Conservation (phyloP, 2,888 invertebrate genomes). For the Caenorhabditis sp. region DNA sequence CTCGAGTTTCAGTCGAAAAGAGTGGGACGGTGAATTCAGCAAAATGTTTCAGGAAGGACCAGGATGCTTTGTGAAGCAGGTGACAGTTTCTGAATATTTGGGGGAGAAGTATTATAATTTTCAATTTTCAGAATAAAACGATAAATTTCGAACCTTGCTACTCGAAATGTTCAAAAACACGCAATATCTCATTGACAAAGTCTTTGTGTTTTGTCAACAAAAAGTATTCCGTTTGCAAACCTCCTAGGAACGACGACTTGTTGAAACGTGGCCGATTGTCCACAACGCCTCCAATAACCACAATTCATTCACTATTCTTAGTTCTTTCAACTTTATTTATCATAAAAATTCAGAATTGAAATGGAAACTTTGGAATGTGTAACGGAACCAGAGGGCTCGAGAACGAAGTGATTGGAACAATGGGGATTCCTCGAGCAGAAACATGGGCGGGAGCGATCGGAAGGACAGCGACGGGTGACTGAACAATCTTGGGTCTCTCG, state of each 20-base stretch:
- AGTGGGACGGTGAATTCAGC: slow-evolving; percentile 3
- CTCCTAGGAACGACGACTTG: slow-evolving; percentile 14
- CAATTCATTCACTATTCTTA: no score
- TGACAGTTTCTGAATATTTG: no score
- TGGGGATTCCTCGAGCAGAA: slow-evolving; percentile 44
- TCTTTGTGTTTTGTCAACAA: slow-evolving; percentile 9
- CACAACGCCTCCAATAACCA: no score
- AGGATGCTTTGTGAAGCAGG: slow-evolving; percentile 41
- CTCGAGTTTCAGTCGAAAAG: background rate
- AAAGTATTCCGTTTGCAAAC: slow-evolving; percentile 22
- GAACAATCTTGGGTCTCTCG: slow-evolving; percentile 1
- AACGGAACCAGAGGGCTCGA: slow-evolving; percentile 20
- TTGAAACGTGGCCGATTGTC: slow-evolving; percentile 44
- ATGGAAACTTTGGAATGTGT: slow-evolving; percentile 5
- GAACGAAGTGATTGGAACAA: slow-evolving; percentile 28
- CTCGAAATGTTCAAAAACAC: background rate
- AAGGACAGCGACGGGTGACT: slow-evolving; percentile 26
- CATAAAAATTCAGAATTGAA: background rate
- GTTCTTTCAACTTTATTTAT: no score
- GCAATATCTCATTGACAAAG: background rate
- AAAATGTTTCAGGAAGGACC: slow-evolving; percentile 33
- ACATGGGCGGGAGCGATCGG: slow-evolving; percentile 45
- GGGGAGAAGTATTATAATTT: no score
- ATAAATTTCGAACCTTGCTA: slow-evolving; percentile 22
- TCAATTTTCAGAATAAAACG: slow-evolving; percentile 22